Base-by-base conservation (phyloP, 2,113 vertebrate species). In the Oceanodroma tethys region DNA sequence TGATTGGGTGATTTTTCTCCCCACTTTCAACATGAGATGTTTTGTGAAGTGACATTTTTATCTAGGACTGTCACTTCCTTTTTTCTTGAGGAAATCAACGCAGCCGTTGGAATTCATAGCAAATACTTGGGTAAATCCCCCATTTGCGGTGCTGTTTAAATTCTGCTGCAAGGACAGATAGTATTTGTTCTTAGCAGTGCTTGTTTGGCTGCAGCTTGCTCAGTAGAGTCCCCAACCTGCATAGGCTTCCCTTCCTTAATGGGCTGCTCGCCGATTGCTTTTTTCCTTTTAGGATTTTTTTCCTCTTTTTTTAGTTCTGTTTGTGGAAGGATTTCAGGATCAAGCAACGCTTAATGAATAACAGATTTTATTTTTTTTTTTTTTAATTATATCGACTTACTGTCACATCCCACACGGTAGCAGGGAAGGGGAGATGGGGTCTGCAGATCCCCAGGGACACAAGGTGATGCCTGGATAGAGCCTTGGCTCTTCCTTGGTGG, bases 1-100 rank as follows among this genome's bases (percentile, higher is more conserved):
- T 68, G 76, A 66, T 56, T 32, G 58, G 83, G 58, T 68, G 67
- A 48, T 96, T 89, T 93, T 88, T 72, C 55, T 97, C 92, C 81
- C 60, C 42, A 59, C 43, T 89, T 83, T 32, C 75, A 76, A 2
- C 1, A 1, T 0, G 43, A 38, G 74, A 38, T 6, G 1, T 75
- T 68, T 93, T 30, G n/a, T 42, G 53, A 76, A 93, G 90, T 78
- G 73, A 40, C 67, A 7, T 68, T 74, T 81, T 89, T 45, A 13
- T n/a, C 59, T n/a, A 19, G 19, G 7, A 42, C 82, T 84, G 66
- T 70, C 53, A 4, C 81, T 94, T 47, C 65, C 29, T 65, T 87
- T 82, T 90, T 53, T 65, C 81, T 29, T 2, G 29, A 11, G 59
- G 68, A 72, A 52, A 45, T 56, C 38, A 42, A 17, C 13, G 4